Percentiles rank a stretch among this genome's conserved stretches.
These are phyloP conservation scores for Andricus quercusramuli DNA, from an alignment of 2,888 invertebrate genomes.

Conservation along the genomic window DNA sequence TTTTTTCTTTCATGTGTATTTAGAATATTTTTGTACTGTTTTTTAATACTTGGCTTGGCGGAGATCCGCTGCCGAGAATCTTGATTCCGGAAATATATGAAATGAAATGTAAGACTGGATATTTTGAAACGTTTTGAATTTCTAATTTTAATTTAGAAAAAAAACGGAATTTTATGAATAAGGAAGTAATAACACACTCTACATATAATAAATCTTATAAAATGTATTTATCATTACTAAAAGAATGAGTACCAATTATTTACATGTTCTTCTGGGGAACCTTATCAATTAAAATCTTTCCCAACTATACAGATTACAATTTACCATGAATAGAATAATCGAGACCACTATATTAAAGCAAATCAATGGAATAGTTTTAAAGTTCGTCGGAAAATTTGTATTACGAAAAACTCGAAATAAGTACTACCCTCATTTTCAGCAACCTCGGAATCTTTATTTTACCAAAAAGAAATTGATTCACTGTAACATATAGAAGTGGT, in stretches of 20 bases:
- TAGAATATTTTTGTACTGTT: too few species aligned
- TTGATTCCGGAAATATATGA: too few species aligned
- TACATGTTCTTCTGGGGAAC: slow-evolving; percentile 17
- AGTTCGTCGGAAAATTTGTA: not conserved
- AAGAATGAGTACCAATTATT: slow-evolving; percentile 17
- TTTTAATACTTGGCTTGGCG: too few species aligned
- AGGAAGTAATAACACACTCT: not conserved
- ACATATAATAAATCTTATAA: not conserved
- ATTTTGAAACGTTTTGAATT: too few species aligned
- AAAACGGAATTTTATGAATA: not conserved
- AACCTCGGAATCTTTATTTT: not conserved
- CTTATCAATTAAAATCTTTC: slow-evolving; percentile 18
- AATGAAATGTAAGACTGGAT: too few species aligned
- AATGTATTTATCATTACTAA: slow-evolving; percentile 19
- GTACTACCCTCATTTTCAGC: not conserved
- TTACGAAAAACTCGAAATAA: not conserved
- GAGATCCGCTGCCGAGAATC: too few species aligned
- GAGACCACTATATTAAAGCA: not conserved
- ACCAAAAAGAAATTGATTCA: slow-evolving; percentile 10
- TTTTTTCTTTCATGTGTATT: too few species aligned
- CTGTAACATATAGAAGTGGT: not conserved
- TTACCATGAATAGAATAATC: not conserved
- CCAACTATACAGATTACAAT: slow-evolving; percentile 3
- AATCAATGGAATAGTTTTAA: not conserved
- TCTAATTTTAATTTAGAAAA: too few species aligned